Percentiles rank a stretch among this genome's conserved stretches.
Conservation (phyloP, 2,797 vertebrate genomes). For the Microhierax caerulescens region DNA sequence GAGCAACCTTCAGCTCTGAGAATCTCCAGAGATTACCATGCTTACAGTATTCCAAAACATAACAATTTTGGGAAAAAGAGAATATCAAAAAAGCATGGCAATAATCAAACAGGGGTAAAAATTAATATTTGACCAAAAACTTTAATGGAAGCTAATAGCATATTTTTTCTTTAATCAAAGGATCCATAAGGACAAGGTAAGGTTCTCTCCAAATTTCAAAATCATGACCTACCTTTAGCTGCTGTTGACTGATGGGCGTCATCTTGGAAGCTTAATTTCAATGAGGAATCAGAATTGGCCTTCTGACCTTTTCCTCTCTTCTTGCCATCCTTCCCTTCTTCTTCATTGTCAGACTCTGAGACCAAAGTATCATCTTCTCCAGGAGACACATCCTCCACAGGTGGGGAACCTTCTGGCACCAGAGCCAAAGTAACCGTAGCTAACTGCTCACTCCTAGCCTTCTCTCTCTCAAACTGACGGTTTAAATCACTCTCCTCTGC, state of each 20-base stretch:
- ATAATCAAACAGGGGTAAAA: background rate
- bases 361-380: slow-evolving; percentile 44
- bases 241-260: slow-evolving; percentile 23
- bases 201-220: background rate
- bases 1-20: background rate
- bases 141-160: background rate
- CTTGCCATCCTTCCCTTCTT: slow-evolving; percentile 48
- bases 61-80: background rate
- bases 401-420: slow-evolving; percentile 58
- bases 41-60: background rate
- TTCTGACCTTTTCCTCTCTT: slow-evolving; percentile 16
- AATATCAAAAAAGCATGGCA: background rate
- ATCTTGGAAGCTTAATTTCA: background rate
- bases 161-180: background rate
- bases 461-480: slow-evolving; percentile 87
- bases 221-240: slow-evolving; percentile 63
- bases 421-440: slow-evolving; percentile 73
- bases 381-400: background rate
- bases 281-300: background rate
- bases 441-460: slow-evolving; percentile 85
- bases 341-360: slow-evolving; percentile 71
- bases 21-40: background rate
- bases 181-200: background rate
- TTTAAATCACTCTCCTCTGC: slow-evolving; percentile 87
- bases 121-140: background rate